These are phyloP conservation scores for Oryctes rhinoceros DNA, from an alignment of 1,140 invertebrate species.

Conservation along the genomic window DNA sequence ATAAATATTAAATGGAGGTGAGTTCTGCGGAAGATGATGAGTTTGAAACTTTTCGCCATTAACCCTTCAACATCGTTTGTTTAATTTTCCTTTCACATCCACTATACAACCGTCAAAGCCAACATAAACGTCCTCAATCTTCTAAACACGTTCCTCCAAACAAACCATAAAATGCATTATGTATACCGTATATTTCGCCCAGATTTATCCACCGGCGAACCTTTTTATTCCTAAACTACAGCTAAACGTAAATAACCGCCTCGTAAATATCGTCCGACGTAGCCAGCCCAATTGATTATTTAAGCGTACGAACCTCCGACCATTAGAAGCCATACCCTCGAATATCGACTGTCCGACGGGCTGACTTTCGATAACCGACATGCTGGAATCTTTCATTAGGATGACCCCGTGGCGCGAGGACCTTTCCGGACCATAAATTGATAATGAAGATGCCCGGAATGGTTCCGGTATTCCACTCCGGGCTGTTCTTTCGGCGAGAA, in stretches of 20 bases:
- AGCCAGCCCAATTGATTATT: not conserved
- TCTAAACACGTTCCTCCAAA: too few relatives aligned
- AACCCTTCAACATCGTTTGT: too few relatives aligned
- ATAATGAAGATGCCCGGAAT: not conserved
- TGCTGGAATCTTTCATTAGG: conserved; percentile 8
- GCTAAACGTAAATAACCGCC: not conserved
- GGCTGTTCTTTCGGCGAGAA: not conserved
- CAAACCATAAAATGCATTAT: too few relatives aligned
- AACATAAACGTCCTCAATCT: too few relatives aligned
- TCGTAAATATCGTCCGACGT: not conserved
- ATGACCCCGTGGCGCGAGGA: not conserved
- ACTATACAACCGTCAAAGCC: too few relatives aligned
- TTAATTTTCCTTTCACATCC: too few relatives aligned
- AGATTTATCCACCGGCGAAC: too few relatives aligned
- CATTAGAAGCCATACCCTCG: not conserved
- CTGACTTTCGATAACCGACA: not conserved
- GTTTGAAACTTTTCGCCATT: too few relatives aligned
- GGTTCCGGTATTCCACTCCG: not conserved
- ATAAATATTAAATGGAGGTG: not conserved
- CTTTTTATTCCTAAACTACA: too few relatives aligned
- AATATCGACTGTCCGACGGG: not conserved
- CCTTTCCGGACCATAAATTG: not conserved
- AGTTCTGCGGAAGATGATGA: too few relatives aligned
- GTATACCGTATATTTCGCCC: too few relatives aligned
- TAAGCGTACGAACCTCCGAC: not conserved